Percentiles rank a stretch among this genome's conserved stretches.
phyloP scores from a whole-genome alignment of 2,113 vertebrate species.

The Girardinichthys multiradiatus region DNA sequence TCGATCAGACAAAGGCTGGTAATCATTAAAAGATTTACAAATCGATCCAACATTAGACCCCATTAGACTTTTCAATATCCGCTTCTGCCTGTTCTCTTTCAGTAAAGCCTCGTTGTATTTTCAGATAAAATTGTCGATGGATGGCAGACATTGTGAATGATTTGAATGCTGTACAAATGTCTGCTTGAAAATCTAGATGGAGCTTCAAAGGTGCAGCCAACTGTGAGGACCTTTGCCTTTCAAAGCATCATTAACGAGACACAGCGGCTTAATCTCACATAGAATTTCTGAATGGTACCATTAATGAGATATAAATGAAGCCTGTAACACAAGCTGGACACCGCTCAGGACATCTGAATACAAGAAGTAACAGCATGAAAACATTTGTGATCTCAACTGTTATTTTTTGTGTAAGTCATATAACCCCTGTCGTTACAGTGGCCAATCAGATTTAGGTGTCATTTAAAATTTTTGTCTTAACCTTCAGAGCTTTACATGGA shows the following conservation, averaged over 20 bases:
- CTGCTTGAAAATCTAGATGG: background rate
- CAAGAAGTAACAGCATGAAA: constrained; percentile 8
- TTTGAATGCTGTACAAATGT: constrained; percentile 11
- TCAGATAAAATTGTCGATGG: constrained; percentile 23
- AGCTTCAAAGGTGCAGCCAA: constrained; percentile 8
- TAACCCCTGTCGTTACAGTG: no score
- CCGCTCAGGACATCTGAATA: constrained; percentile 4
- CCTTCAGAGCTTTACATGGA: no score
- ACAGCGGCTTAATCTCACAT: constrained; percentile 27
- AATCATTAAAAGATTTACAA: constrained; percentile 53
- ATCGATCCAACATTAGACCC: constrained; percentile 64
- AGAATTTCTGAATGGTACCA: constrained; percentile 21
- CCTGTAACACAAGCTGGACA: background rate
- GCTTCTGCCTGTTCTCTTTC: constrained; percentile 17
- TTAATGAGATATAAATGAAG: constrained; percentile 1
- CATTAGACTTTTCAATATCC: constrained; percentile 43
- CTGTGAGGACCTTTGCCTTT: background rate
- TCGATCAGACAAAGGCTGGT: constrained; percentile 53
- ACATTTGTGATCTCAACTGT: constrained; percentile 3
- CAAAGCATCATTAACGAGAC: background rate
- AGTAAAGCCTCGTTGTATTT: constrained; percentile 10
- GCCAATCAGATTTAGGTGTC: no score
- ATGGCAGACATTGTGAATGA: constrained; percentile 1
- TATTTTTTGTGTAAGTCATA: background rate
- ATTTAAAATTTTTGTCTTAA: no score